These are phyloP conservation scores for Glomeris marginata DNA, from an alignment of 2,888 invertebrate genomes.

Conservation along the genomic window DNA sequence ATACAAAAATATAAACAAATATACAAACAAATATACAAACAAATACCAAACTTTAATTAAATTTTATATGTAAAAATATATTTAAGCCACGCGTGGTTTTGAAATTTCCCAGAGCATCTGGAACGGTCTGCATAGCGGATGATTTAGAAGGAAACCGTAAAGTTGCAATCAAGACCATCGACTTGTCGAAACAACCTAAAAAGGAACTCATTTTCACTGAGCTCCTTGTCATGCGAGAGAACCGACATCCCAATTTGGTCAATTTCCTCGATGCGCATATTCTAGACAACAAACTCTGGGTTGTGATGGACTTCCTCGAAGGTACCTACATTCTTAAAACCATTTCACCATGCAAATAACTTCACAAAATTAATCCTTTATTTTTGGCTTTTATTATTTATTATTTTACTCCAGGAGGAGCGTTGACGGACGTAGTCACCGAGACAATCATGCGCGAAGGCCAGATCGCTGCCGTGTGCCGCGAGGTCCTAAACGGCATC, in stretches of 20 bases:
- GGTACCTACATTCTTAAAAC: background rate
- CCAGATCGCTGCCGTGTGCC: constrained; percentile 89
- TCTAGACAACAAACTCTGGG: constrained; percentile 87
- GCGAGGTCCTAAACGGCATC: constrained; percentile 74
- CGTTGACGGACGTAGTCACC: constrained; percentile 90
- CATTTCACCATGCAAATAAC: background rate
- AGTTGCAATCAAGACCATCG: constrained; percentile 94
- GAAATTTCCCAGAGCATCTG: constrained; percentile 63
- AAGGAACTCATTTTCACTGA: constrained; percentile 93
- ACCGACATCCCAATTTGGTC: constrained; percentile 85
- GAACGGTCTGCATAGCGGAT: constrained; percentile 78
- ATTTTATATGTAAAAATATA: too few relatives aligned
- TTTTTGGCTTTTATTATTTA: background rate
- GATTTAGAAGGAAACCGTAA: constrained; percentile 52
- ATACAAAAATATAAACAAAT: background rate
- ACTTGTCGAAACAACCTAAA: constrained; percentile 83
- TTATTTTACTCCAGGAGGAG: constrained; percentile 51
- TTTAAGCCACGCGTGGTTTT: too few relatives aligned
- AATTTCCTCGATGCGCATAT: constrained; percentile 89
- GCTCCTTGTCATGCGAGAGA: constrained; percentile 70
- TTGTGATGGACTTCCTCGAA: constrained; percentile 25
- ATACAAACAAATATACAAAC: background rate
- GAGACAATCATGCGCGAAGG: constrained; percentile 94
- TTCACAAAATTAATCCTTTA: background rate
- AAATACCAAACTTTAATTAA: too few relatives aligned